phyloP scores from a whole-genome alignment of 2,113 vertebrate genomes.

The Phalacrocorax brasilianus region DNA sequence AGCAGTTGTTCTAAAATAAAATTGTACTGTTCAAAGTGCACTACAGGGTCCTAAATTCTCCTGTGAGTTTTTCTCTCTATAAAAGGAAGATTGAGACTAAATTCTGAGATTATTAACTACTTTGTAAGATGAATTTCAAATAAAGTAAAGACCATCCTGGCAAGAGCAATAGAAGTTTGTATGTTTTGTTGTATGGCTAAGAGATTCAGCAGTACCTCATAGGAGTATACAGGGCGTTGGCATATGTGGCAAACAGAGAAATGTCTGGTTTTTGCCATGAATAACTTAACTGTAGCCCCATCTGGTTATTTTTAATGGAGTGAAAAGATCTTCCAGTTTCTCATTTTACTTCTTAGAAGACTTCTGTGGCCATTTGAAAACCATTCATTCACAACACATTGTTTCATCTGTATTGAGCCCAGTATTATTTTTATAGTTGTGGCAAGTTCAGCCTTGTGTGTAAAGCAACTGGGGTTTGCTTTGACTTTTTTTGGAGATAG shows the following conservation, averaged over 20 bases:
- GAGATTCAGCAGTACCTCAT: background rate
- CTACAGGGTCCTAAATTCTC: background rate
- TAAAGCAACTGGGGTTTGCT: background rate
- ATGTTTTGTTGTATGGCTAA: background rate
- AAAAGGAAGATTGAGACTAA: background rate
- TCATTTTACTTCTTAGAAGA: background rate
- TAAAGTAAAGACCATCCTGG: background rate
- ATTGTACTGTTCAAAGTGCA: background rate
- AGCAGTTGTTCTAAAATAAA: constrained; percentile 29
- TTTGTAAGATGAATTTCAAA: background rate
- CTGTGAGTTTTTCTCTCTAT: background rate
- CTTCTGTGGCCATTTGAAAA: background rate
- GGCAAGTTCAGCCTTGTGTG: background rate
- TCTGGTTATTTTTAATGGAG: background rate
- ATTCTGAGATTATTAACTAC: background rate
- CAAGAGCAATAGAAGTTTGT: background rate
- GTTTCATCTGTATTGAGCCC: background rate
- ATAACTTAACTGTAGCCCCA: background rate
- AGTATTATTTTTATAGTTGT: background rate
- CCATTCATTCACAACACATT: background rate
- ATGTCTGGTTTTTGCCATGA: background rate
- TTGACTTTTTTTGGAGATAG: background rate
- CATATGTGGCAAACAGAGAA: background rate
- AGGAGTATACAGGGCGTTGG: background rate
- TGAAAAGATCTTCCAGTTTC: background rate